Evolutionary conservation across 2,113 vertebrate genomes (phyloP).

Genomic region (Charina bottae): DNA sequence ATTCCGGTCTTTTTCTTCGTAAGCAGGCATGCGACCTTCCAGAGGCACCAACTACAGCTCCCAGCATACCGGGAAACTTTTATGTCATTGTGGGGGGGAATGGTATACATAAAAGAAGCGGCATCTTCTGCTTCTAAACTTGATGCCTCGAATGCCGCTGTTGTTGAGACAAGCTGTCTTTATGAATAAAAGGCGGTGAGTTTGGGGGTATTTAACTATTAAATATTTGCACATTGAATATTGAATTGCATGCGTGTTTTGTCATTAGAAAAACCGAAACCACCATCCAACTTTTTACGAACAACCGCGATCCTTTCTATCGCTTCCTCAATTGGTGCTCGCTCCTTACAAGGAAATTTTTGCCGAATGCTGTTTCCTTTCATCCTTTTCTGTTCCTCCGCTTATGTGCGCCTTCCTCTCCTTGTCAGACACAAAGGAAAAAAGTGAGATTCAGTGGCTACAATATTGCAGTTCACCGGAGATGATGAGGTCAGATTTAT

Average conservation of each 20-base stretch:
- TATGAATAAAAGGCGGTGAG: conserved; percentile 32
- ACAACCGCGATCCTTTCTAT: neutral
- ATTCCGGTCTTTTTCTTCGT: neutral
- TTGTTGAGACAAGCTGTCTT: neutral
- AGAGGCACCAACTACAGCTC: conserved; percentile 46
- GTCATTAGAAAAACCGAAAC: neutral
- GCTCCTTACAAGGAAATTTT: neutral
- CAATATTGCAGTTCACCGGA: neutral
- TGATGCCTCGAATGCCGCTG: neutral
- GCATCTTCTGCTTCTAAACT: accelerated
- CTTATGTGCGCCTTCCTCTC: neutral
- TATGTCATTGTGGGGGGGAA: neutral
- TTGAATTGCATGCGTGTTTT: neutral
- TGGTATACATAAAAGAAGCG: conserved; percentile 28
- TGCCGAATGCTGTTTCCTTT: neutral
- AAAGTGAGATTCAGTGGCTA: neutral
- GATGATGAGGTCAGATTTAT: neutral
- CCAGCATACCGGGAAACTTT: conserved; percentile 23
- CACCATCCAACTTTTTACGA: neutral
- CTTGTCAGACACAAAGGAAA: neutral
- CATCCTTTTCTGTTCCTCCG: neutral
- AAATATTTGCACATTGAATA: neutral
- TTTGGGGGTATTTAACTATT: neutral
- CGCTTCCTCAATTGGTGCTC: neutral
- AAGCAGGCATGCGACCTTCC: accelerated